Evolutionary conservation across 2,888 invertebrate species (phyloP), one percentile per base, ranked within the genome.

Genomic region (Protodeltote pygarga): DNA sequence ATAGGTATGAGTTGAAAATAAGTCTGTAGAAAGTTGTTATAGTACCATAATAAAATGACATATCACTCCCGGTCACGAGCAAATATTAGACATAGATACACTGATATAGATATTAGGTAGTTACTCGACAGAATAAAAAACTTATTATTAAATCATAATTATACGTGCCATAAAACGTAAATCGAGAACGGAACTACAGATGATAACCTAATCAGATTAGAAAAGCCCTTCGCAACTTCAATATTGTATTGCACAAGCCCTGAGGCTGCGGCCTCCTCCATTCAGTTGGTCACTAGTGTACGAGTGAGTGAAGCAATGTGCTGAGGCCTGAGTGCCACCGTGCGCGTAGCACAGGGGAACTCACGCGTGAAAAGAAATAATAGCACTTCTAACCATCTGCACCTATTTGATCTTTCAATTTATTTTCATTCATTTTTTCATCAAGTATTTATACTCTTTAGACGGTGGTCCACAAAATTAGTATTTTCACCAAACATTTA

Each of bases 321-420:
- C 37, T 33, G 32, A 41, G 33, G 57, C 45, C 48, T 48, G 32
- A 41, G 33, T 59, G 47, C 48, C 49, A 57, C 60, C 63, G 63
- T 65, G 58, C 61, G 48, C 58, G 64, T 63, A 69, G 64, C 67
- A 44, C 54, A 37, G 46, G 38, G 42, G 61, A 70, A 63, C 68
- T 73, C 75, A 76, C 73, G 79, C 78, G 73, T 79, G 73, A 65
- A 70, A 75, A 54, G 57, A 55, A 50, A 52, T 73, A 74, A 71
- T 66, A 65, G 60, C 54, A 33, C 41, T 44, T 49, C 35, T 50
- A 46, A 57, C 61, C 55, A 55, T 49, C n/a, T n/a, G n/a, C n/a
- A n/a, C 53, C 55, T 62, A 47, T 58, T 60, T 45, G 41, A 49
- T 54, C 44, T 48, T 47, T 35, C 32, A 41, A 57, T 47, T 34